Evolutionary conservation across 2,113 vertebrate species (phyloP).

Genomic region (Stigmatopora nigra): DNA sequence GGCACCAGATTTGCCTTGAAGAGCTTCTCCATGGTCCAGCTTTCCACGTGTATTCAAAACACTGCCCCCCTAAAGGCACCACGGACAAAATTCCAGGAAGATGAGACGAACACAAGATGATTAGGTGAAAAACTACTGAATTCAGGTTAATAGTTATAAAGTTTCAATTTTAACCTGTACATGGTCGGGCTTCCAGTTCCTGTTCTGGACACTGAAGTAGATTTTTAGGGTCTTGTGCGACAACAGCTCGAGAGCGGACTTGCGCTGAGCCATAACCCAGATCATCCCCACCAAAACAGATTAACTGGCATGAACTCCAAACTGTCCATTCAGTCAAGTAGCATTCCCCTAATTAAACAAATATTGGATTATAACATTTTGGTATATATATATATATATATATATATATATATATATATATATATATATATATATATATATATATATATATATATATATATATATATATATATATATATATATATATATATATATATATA

Average conservation of each 20-base stretch:
- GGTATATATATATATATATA: too few relatives aligned
- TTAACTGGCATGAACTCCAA: slow-evolving; percentile 90
- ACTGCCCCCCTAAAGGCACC: slow-evolving; percentile 76
- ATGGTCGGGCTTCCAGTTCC: slow-evolving; percentile 81
- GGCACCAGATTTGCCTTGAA: slow-evolving; percentile 89
- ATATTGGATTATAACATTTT: too few relatives aligned
- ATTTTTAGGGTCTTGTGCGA: slow-evolving; percentile 89
- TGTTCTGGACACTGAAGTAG: slow-evolving; percentile 90
- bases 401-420: too few relatives aligned
- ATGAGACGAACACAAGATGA: too few relatives aligned
- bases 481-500: too few relatives aligned
- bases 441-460: not conserved
- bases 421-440: not conserved
- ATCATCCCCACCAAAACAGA: slow-evolving; percentile 84
- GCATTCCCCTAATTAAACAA: slow-evolving; percentile 78
- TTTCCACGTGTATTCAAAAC: slow-evolving; percentile 92
- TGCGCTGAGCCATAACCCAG: slow-evolving; percentile 88
- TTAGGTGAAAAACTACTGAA: not conserved
- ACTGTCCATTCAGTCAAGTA: slow-evolving; percentile 91
- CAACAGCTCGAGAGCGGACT: slow-evolving; percentile 84
- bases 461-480: not conserved
- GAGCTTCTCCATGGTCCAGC: slow-evolving; percentile 82
- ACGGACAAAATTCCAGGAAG: too few relatives aligned
- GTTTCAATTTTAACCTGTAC: slow-evolving; percentile 73
- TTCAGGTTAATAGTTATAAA: not conserved